A percentile compares a stretch with the other conserved stretches of the same genome.
phyloP scores from a whole-genome alignment of 1,140 invertebrate species.

The Polypedilum pembai region DNA sequence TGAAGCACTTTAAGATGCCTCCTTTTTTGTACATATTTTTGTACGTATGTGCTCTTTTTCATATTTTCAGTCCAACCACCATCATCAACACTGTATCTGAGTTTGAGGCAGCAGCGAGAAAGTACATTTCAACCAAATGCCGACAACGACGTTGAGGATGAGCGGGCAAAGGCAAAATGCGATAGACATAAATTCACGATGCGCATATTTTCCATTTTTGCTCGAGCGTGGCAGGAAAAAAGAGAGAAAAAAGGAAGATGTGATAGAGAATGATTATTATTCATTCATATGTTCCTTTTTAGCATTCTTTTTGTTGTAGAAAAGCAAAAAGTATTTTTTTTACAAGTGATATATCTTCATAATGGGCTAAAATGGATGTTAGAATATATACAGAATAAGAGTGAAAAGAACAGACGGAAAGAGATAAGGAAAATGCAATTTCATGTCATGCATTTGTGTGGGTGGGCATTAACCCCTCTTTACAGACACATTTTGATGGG shows the following conservation, averaged over 20 bases:
- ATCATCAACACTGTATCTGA: neutral
- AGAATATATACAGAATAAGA: neutral
- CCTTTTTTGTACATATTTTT: neutral
- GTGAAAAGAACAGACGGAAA: neutral
- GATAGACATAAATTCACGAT: constrained; percentile 20
- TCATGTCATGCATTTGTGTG: neutral
- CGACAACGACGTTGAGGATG: neutral
- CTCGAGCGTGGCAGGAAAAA: neutral
- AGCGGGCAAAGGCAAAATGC: neutral
- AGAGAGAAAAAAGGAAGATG: neutral
- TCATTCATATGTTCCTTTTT: constrained; percentile 27
- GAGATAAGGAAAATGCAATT: constrained; percentile 19
- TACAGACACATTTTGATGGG: neutral
- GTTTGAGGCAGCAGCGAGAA: neutral
- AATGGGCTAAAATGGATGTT: constrained; percentile 8
- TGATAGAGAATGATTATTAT: neutral
- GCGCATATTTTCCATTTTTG: constrained; percentile 25
- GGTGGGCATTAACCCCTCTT: neutral
- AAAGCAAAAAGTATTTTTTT: neutral
- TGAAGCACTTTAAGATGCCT: neutral
- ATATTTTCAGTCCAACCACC: too few species aligned
- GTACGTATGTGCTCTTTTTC: too few species aligned
- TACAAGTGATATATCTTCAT: constrained; percentile 24
- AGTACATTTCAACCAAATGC: neutral
- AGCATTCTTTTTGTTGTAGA: neutral